These are phyloP conservation scores for Himantopus leucocephalus DNA, from an alignment of 2,113 vertebrate genomes.

Conservation along the genomic window DNA sequence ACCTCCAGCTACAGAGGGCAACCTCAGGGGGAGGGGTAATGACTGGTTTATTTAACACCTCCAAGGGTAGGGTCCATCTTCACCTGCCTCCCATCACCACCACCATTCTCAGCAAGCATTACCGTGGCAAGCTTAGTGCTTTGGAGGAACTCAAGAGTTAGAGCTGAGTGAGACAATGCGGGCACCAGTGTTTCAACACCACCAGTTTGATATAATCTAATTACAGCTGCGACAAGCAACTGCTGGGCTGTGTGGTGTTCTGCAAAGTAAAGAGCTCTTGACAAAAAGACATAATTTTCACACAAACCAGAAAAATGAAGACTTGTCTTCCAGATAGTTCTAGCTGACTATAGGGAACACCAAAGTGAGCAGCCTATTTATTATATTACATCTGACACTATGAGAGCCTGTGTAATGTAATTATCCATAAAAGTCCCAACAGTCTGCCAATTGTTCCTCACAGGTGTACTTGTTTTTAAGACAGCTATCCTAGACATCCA, in stretches of 20 bases:
- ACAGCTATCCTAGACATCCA: neutral
- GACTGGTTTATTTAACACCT: neutral
- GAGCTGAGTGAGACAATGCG: conserved; percentile 11
- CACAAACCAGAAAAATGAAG: conserved; percentile 9
- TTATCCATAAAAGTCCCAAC: conserved; percentile 42
- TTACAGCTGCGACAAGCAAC: conserved; percentile 25
- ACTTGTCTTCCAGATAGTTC: conserved; percentile 8
- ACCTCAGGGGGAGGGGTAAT: fast-evolving
- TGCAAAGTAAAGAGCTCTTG: conserved; percentile 16
- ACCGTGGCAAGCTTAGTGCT: neutral
- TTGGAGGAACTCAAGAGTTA: conserved; percentile 23
- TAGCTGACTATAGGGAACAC: conserved; percentile 7
- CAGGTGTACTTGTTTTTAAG: conserved; percentile 32
- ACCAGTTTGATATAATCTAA: conserved; percentile 55
- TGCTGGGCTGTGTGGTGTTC: conserved; percentile 21
- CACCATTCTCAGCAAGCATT: neutral
- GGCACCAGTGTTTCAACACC: conserved; percentile 22
- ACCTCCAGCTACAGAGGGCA: neutral
- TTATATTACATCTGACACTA: conserved; percentile 55
- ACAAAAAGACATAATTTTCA: conserved; percentile 28
- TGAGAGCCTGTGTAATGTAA: conserved; percentile 20
- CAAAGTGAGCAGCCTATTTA: conserved; percentile 30
- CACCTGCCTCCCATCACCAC: neutral
- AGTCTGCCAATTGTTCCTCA: neutral
- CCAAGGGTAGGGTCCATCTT: neutral